phyloP scores from a whole-genome alignment of 2,888 invertebrate species.

The Acronicta alni region DNA sequence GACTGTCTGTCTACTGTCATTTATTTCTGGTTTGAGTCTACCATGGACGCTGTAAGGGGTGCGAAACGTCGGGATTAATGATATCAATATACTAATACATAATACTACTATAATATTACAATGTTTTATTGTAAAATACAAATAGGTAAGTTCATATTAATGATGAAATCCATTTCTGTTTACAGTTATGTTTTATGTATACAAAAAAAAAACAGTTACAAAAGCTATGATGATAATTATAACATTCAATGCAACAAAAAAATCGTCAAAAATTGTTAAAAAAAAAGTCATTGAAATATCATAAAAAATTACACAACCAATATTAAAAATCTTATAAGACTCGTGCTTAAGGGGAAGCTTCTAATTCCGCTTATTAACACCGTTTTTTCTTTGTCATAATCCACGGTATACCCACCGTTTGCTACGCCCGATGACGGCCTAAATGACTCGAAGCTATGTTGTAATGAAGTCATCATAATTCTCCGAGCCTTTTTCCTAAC shows the following conservation, averaged over 20 bases:
- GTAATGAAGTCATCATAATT: no score
- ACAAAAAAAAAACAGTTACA: not conserved
- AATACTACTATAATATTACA: no score
- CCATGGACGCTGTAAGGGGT: no score
- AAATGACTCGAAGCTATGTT: no score
- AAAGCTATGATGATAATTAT: not conserved
- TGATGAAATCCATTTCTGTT: not conserved
- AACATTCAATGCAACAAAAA: not conserved
- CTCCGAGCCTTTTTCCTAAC: no score
- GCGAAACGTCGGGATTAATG: no score
- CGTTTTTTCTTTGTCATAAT: no score
- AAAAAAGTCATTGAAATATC: not conserved
- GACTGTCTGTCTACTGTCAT: no score
- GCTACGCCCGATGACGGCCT: no score
- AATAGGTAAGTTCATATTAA: not conserved
- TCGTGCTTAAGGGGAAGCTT: slow-evolving; percentile 1
- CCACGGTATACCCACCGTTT: no score
- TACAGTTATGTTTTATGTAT: not conserved
- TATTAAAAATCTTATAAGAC: not conserved
- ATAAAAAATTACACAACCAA: slow-evolving; percentile 1
- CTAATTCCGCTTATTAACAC: not conserved
- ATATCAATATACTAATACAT: no score
- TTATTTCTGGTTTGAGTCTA: no score
- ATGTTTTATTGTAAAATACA: not conserved
- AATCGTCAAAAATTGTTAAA: not conserved